phyloP scores from a whole-genome alignment of 2,113 vertebrate genomes.

The Serranochromis macrocephalus region DNA sequence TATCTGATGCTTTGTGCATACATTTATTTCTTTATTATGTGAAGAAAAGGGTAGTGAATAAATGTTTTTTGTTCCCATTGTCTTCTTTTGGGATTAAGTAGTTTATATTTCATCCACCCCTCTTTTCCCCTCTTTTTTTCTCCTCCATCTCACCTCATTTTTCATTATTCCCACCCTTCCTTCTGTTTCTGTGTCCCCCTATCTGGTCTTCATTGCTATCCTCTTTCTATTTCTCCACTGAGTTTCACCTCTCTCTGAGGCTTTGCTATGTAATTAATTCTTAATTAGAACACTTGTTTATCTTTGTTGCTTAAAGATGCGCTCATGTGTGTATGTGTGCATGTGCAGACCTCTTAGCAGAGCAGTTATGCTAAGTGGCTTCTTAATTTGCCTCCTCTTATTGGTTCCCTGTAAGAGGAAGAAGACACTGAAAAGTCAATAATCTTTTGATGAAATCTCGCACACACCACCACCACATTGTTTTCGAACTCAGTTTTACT shows the following conservation, averaged over 20 bases:
- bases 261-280: slow-evolving; percentile 59
- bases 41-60: not conserved
- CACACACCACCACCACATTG: not conserved
- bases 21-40: not conserved
- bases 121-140: not conserved
- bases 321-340: not conserved
- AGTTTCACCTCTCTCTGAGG: slow-evolving; percentile 18
- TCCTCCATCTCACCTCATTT: not conserved
- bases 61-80: not conserved
- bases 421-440: slow-evolving; percentile 26
- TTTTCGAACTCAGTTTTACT: slow-evolving; percentile 19
- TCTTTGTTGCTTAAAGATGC: slow-evolving; percentile 59
- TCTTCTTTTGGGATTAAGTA: not conserved
- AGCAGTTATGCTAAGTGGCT: slow-evolving; percentile 24
- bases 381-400: slow-evolving; percentile 20
- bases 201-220: not conserved
- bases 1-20: not conserved
- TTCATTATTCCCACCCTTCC: not conserved
- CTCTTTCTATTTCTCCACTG: not conserved
- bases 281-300: slow-evolving; percentile 67
- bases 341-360: not conserved
- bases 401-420: slow-evolving; percentile 24
- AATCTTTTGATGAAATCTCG: slow-evolving; percentile 18
- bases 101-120: not conserved
- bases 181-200: not conserved